Evolutionary conservation across 2,113 vertebrate genomes (phyloP), one percentile per base, ranked within the genome.

Genomic region (Paraplagusia blochii): DNA sequence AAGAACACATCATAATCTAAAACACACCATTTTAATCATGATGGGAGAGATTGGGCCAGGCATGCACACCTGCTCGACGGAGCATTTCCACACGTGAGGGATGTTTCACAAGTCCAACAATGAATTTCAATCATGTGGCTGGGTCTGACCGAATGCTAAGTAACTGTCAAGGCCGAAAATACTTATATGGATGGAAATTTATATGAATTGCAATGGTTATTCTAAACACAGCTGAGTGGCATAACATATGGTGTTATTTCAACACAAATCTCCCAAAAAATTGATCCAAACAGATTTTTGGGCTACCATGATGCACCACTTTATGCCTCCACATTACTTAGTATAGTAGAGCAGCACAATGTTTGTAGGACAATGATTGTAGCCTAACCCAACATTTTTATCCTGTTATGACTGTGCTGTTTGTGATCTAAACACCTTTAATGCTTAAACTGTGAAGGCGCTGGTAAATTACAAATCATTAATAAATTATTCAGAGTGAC

Each of bases 1-100:
- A 83, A 85, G 61, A 80, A 81, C 68, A 85, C 78, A 85, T 42
- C 53, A 51, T 85, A 87, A 87, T 85, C 72, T 54, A 71, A 83
- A 88, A 79, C 86, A 84, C 60, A 65, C 75, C 76, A 60, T 68
- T 68, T 82, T 70, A 78, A 83, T 86, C 70, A 84, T 5, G 63
- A 59, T 75, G 76, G 72, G 81, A 81, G 71, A 57, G 42, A 67
- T 70, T 65, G 62, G 52, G 59, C 71, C 57, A 60, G 52, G 47
- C 65, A 49, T 56, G 75, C 77, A 83, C 86, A 88, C 86, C 84
- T 88, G 86, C 76, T 81, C 13, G 0, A 35, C n/a, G 3, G 50
- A 80, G 62, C 55, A 36, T 11, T 60, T 78, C 72, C 76, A 79
- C 60, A 78, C 34, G 46, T 61, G 71, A 71, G 57, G 47, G 19